Conservation (phyloP, 1,140 invertebrate genomes). For the Holotrichia oblita region DNA sequence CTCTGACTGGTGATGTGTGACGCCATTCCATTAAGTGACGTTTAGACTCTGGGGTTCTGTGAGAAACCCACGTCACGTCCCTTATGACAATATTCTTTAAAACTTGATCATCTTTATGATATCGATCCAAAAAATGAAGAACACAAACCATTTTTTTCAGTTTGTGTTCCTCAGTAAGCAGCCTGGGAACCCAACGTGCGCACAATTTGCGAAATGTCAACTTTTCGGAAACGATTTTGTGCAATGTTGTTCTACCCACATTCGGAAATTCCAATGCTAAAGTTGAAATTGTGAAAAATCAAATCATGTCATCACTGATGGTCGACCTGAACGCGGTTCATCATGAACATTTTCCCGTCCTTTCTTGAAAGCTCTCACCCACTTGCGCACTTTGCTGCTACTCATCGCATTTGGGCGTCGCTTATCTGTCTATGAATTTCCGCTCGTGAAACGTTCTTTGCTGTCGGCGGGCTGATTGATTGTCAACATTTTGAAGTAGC, state of each 20-base stretch:
- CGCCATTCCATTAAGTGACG: constrained; percentile 28
- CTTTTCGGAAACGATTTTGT: too few relatives aligned
- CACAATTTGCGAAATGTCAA: too few relatives aligned
- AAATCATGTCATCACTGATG: constrained; percentile 21
- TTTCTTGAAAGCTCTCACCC: constrained; percentile 21
- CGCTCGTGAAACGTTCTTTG: neutral
- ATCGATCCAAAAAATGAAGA: neutral
- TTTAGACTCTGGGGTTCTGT: constrained; percentile 19
- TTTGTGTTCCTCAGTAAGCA: too few relatives aligned
- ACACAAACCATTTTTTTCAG: neutral
- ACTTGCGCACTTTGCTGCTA: constrained; percentile 18
- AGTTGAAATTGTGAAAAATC: neutral
- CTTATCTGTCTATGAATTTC: constrained; percentile 29
- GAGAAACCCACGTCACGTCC: constrained; percentile 32
- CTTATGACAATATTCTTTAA: neutral
- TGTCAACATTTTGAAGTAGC: constrained; percentile 15
- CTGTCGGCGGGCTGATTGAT: neutral
- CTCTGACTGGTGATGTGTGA: constrained; percentile 10
- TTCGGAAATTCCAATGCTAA: neutral
- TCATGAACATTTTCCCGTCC: neutral
- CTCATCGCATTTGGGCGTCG: neutral
- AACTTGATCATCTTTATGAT: neutral
- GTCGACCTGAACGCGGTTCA: constrained; percentile 22
- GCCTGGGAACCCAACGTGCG: too few relatives aligned
- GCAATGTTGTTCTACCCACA: neutral